phyloP scores from a whole-genome alignment of 1,140 invertebrate species.

The Drosophila lini region DNA sequence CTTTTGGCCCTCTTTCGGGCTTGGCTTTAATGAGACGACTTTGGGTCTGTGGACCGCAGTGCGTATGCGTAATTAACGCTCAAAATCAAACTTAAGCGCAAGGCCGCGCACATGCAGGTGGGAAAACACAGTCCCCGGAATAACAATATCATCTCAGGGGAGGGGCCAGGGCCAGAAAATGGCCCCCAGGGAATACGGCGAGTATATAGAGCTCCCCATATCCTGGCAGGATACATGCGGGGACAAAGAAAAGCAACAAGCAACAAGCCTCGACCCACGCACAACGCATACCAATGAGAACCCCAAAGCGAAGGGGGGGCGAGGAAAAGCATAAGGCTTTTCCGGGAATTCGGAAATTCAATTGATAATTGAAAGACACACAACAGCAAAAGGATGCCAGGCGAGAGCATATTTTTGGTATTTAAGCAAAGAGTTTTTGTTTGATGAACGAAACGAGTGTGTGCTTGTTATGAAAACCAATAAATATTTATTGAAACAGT shows the following conservation, averaged over 20 bases:
- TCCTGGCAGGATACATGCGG: conserved; percentile 9
- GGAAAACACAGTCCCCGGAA: conserved; percentile 31
- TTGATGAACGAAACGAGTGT: background rate
- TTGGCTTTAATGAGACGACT: conserved; percentile 57
- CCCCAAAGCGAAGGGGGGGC: background rate
- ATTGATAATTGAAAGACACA: conserved; percentile 33
- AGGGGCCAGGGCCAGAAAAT: background rate
- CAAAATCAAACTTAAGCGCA: conserved; percentile 48
- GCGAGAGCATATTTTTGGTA: conserved; percentile 10
- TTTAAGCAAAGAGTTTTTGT: conserved; percentile 5
- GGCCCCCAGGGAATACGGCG: conserved; percentile 3
- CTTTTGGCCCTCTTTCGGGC: conserved; percentile 41
- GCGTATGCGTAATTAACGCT: conserved; percentile 72
- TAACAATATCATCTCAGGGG: conserved; percentile 36
- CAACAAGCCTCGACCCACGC: conserved; percentile 18
- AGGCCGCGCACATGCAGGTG: conserved; percentile 20
- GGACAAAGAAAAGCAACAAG: conserved; percentile 23
- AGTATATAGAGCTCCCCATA: background rate
- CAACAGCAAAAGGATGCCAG: background rate
- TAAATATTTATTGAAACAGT: conserved; percentile 4
- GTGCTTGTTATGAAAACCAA: background rate
- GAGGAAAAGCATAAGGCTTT: background rate
- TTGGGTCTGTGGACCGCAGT: conserved; percentile 46
- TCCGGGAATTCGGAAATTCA: conserved; percentile 19
- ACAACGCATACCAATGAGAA: conserved; percentile 31